Percentiles rank a stretch among this genome's conserved stretches.
phyloP scores from a whole-genome alignment of 2,113 vertebrate species.

The Cranoglanis bouderius region DNA sequence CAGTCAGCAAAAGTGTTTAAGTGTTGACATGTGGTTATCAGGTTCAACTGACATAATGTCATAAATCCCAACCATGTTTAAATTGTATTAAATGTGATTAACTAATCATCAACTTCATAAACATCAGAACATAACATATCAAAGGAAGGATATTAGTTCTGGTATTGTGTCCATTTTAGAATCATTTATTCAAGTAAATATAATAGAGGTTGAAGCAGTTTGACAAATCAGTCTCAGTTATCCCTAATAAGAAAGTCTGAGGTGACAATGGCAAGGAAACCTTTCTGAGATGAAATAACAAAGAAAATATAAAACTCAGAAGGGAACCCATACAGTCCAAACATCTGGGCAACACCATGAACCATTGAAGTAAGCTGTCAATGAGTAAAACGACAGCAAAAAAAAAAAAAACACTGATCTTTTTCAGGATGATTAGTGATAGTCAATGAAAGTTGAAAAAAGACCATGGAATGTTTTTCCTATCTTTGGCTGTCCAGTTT shows the following conservation, averaged over 20 bases:
- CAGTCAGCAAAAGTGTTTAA: conserved; percentile 26
- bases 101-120: background rate
- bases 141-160: conserved; percentile 16
- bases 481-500: background rate
- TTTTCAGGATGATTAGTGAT: background rate
- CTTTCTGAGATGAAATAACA: background rate
- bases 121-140: background rate
- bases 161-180: background rate
- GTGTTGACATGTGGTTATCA: conserved; percentile 10
- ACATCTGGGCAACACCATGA: background rate
- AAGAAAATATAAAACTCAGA: background rate
- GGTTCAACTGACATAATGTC: background rate
- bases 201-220: conserved; percentile 6
- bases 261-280: background rate
- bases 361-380: background rate
- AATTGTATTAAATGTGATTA: background rate
- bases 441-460: background rate
- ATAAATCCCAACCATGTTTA: conserved; percentile 4
- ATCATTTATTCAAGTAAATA: background rate
- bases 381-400: background rate
- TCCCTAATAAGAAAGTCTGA: background rate
- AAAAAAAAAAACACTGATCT: background rate
- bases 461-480: background rate
- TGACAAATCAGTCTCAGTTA: background rate
- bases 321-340: background rate